Evolutionary conservation across 2,113 vertebrate genomes (phyloP).

Genomic region (Copsychus sechellarum): DNA sequence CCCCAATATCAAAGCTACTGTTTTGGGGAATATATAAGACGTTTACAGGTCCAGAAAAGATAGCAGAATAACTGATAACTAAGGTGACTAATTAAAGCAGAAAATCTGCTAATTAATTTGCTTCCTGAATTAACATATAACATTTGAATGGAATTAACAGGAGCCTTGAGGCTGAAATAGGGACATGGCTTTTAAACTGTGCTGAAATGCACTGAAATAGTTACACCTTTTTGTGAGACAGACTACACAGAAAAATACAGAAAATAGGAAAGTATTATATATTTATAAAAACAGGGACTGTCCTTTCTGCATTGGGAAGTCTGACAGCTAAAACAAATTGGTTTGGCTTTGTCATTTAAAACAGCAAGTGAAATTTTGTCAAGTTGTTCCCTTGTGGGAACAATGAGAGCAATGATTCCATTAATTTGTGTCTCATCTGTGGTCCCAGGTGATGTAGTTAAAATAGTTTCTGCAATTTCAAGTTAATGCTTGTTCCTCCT

Average conservation of each 20-base stretch:
- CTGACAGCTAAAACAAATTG: neutral
- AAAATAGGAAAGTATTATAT: neutral
- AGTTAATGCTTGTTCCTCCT: constrained; percentile 3
- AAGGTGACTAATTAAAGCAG: constrained; percentile 10
- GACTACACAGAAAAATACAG: neutral
- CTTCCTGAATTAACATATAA: neutral
- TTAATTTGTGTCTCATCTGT: constrained; percentile 20
- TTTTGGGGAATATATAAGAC: neutral
- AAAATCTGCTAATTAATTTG: neutral
- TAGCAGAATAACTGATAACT: neutral
- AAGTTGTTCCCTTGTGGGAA: neutral
- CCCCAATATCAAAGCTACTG: neutral
- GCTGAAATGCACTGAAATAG: neutral
- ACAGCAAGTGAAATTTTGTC: constrained; percentile 15
- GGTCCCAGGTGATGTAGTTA: constrained; percentile 35
- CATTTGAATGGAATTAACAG: constrained; percentile 12
- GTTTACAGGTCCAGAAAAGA: neutral
- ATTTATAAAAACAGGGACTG: constrained; percentile 6
- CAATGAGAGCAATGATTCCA: constrained; percentile 20
- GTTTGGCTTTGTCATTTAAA: constrained; percentile 11
- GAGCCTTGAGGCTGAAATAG: neutral
- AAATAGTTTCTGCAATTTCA: constrained; percentile 30
- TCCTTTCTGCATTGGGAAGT: neutral
- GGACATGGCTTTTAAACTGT: constrained; percentile 32
- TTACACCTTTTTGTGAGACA: neutral